Conservation (phyloP, 1,140 invertebrate genomes). For the Aphis craccivora region DNA sequence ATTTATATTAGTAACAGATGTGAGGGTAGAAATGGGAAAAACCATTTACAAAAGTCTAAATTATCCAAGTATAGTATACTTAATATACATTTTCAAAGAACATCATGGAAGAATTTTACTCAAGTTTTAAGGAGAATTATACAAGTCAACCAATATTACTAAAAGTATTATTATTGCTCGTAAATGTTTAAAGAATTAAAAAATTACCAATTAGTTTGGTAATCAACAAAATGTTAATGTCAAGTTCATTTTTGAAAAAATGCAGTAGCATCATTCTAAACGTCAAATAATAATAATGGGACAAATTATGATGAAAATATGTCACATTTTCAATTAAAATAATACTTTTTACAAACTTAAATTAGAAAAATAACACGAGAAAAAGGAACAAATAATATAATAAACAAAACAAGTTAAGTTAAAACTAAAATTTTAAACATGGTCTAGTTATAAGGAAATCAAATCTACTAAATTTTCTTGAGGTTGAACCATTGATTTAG, state of each 20-base stretch:
- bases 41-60: neutral
- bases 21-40: neutral
- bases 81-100: neutral
- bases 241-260: neutral
- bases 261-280: neutral
- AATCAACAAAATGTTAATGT: neutral
- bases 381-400: conserved; percentile 1
- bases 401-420: neutral
- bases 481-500: conserved; percentile 76
- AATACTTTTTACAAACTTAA: neutral
- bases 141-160: neutral
- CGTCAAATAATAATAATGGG: conserved; percentile 2
- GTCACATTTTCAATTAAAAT: neutral
- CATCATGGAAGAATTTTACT: neutral
- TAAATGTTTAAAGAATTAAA: neutral
- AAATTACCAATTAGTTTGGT: neutral
- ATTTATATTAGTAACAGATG: neutral
- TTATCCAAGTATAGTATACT: neutral
- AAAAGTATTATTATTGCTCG: neutral
- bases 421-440: neutral
- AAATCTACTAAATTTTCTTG: conserved; percentile 62
- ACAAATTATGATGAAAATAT: neutral
- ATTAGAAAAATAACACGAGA: neutral
- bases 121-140: neutral
- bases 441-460: conserved; percentile 51